A percentile compares a stretch with the other conserved stretches of the same genome.
phyloP scores from a whole-genome alignment of 2,888 invertebrate species.

The Barypeithes pellucidus region DNA sequence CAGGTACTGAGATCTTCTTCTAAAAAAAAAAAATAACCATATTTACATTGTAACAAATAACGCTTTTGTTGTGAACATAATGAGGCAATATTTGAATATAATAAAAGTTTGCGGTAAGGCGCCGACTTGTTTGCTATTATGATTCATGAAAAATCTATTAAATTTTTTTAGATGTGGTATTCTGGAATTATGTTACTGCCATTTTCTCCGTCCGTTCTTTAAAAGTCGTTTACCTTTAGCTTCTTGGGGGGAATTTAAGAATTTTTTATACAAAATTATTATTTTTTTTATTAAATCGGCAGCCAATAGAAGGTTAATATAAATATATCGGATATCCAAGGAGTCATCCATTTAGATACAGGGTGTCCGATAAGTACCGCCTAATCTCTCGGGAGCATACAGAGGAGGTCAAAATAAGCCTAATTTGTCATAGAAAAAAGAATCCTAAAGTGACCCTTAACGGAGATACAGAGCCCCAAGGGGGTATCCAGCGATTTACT shows the following conservation, averaged over 20 bases:
- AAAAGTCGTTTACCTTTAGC: conserved; percentile 16
- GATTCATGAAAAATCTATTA: conserved; percentile 32
- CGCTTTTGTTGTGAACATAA: conserved; percentile 24
- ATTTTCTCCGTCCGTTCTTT: conserved; percentile 13
- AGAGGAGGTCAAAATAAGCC: no score
- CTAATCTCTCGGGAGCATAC: no score
- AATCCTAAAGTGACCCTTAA: no score
- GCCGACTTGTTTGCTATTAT: conserved; percentile 14
- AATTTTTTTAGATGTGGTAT: conserved; percentile 7
- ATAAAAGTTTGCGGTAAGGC: conserved; percentile 28
- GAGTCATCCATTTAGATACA: no score
- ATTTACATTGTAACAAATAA: conserved; percentile 26
- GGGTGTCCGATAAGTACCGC: no score
- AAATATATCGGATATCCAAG: no score
- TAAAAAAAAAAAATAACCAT: conserved; percentile 13
- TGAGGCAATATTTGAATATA: conserved; percentile 35
- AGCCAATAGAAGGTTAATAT: no score
- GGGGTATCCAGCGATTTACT: no score
- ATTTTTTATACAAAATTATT: not conserved
- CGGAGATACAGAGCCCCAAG: no score
- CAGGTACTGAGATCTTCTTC: not conserved
- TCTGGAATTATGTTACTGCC: not conserved
- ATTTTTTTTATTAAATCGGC: no score
- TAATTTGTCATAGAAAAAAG: no score
- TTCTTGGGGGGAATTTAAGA: not conserved